Conservation (phyloP, 1,140 invertebrate genomes). For the Drosophila pectinifera region DNA sequence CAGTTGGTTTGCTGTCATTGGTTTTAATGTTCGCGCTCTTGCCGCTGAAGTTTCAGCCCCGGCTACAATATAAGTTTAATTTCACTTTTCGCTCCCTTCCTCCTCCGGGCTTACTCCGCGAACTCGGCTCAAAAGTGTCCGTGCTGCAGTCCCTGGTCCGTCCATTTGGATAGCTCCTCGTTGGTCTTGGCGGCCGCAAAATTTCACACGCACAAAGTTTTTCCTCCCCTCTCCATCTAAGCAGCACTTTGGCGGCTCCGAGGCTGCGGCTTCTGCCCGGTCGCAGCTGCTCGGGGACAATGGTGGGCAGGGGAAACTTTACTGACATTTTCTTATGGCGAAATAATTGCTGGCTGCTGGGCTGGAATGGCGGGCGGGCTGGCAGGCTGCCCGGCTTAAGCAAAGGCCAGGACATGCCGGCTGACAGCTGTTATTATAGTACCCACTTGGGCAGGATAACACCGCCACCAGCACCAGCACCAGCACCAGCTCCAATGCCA, state of each 20-base stretch:
- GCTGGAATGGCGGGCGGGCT: neutral
- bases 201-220: constrained; percentile 82
- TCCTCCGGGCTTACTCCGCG: constrained; percentile 17
- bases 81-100: constrained; percentile 57
- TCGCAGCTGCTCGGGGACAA: constrained; percentile 61
- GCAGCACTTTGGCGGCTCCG: constrained; percentile 50
- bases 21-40: constrained; percentile 70
- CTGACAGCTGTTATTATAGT: constrained; percentile 74
- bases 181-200: constrained; percentile 67
- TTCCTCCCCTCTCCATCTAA: constrained; percentile 46
- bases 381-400: constrained; percentile 31
- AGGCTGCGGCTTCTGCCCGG: constrained; percentile 28
- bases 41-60: constrained; percentile 71
- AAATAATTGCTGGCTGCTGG: constrained; percentile 65
- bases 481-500: neutral
- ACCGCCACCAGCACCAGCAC: constrained; percentile 27
- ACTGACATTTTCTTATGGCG: constrained; percentile 77
- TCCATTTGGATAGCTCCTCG: constrained; percentile 56
- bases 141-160: constrained; percentile 48
- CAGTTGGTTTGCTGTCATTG: constrained; percentile 68
- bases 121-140: constrained; percentile 72
- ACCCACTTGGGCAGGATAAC: constrained; percentile 50
- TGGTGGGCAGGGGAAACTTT: constrained; percentile 58
- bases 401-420: constrained; percentile 58
- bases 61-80: constrained; percentile 83